Evolutionary conservation across 1,140 invertebrate genomes (phyloP).

Genomic region (Oscheius sp.): DNA sequence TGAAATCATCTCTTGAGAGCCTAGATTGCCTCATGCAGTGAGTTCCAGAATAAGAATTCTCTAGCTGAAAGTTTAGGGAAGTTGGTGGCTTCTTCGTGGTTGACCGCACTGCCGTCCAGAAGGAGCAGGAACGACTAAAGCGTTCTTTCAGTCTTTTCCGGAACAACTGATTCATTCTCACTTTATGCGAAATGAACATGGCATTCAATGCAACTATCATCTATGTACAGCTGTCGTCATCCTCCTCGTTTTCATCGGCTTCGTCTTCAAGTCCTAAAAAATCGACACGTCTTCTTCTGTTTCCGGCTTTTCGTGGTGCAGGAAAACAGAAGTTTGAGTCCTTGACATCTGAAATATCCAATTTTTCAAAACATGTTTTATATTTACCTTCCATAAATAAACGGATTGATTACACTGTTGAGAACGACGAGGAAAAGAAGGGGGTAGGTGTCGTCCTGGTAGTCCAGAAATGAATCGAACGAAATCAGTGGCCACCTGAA

Average conservation of each 20-base stretch:
- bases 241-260: neutral
- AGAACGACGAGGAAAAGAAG: slow-evolving; percentile 38
- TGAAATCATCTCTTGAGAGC: neutral
- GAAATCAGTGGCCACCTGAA: slow-evolving; percentile 21
- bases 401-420: slow-evolving; percentile 43
- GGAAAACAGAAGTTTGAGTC: neutral
- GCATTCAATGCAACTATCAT: neutral
- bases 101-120: neutral
- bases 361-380: neutral
- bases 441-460: slow-evolving; percentile 32
- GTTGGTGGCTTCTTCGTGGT: neutral
- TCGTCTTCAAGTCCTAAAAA: neutral
- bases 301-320: neutral
- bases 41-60: neutral
- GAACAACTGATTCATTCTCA: neutral
- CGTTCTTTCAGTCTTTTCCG: neutral
- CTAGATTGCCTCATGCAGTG: neutral
- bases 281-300: neutral
- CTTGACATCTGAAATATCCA: slow-evolving; percentile 4
- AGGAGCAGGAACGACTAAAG: neutral
- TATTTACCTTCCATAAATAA: slow-evolving; percentile 40
- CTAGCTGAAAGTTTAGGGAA: neutral
- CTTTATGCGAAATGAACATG: neutral
- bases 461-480: slow-evolving; percentile 29
- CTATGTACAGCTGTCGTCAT: neutral